Evolutionary conservation across 1,140 invertebrate genomes (phyloP), one percentile per base, ranked within the genome.

Genomic region (Lepidurus couesii): DNA sequence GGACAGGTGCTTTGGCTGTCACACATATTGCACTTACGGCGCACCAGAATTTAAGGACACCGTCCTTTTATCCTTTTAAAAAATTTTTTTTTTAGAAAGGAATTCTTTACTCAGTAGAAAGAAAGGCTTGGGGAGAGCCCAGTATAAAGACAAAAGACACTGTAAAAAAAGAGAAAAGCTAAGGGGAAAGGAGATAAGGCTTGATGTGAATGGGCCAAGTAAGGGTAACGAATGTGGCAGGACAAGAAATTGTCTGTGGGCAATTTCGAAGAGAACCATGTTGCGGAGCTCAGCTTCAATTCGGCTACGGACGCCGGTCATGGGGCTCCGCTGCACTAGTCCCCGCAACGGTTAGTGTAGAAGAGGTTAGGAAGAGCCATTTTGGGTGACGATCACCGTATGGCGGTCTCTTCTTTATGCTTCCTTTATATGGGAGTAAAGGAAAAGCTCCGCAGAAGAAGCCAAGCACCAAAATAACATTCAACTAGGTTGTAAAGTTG

Each of bases 171-270:
- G 3, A 4, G 3, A 34, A 34, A 65, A 65, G 16, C 21, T 65
- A 65, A 65, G 4, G 16, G 53, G 13, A 65, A 21, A 13, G 53
- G 53, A 65, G 53, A 65, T 65, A 65, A 65, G 53, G 53, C 21
- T 65, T 65, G 16, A 21, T 16, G 53, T 21, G 53, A n/a, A 65
- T n/a, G 21, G 21, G 16, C 53, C 53, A 65, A 65, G 21, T 65
- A 65, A 65, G 53, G 53, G 21, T 65, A 65, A 65, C 53, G 53
- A 65, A 65, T 65, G 53, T 65, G 53, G 53, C 53, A 65, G 53
- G 53, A 65, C 53, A 65, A 65, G 53, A 65, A 65, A 65, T 65
- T 65, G 53, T 65, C 53, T 65, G 53, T n/a, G 53, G 53, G 53
- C 53, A 7, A 65, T 65, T 65, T 65, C 53, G 53, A 9, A 65